A percentile compares a stretch with the other conserved stretches of the same genome.
Conservation (phyloP, 2,797 vertebrate species). For the Fundulus diaphanus region DNA sequence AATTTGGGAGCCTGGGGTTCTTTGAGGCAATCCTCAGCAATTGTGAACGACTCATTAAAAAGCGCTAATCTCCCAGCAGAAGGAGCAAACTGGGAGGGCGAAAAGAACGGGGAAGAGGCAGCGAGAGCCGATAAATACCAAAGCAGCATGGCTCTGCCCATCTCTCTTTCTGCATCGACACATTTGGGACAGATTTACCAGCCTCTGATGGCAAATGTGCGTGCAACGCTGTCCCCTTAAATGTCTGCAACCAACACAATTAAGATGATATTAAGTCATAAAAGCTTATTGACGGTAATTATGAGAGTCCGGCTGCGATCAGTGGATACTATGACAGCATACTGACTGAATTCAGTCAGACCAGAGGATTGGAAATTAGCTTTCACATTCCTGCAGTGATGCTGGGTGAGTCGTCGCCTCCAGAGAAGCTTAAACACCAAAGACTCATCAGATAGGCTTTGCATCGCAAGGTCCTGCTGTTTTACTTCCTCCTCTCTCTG, state of each 20-base stretch:
- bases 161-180: conserved; percentile 64
- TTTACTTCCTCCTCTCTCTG: conserved; percentile 21
- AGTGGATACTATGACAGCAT: conserved; percentile 62
- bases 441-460: conserved; percentile 48
- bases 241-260: conserved; percentile 46
- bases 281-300: conserved; percentile 61
- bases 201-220: conserved; percentile 41
- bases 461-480: conserved; percentile 9
- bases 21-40: conserved; percentile 62
- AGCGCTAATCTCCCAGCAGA: conserved; percentile 59
- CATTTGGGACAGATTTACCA: conserved; percentile 68
- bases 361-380: conserved; percentile 59
- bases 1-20: conserved; percentile 49
- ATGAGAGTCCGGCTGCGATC: conserved; percentile 55
- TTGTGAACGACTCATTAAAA: conserved; percentile 73
- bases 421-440: conserved; percentile 59
- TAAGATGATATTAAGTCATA: conserved; percentile 59
- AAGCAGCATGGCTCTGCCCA: conserved; percentile 45
- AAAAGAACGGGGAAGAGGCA: conserved; percentile 45
- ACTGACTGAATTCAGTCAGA: conserved; percentile 62
- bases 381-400: conserved; percentile 52
- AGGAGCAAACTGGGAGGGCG: conserved; percentile 35
- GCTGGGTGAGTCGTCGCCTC: conserved; percentile 30
- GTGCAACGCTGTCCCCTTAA: conserved; percentile 32
- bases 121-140: conserved; percentile 60